A percentile compares a stretch with the other conserved stretches of the same genome.
Conservation (phyloP, 2,888 invertebrate genomes). For the Villa cingulata region DNA sequence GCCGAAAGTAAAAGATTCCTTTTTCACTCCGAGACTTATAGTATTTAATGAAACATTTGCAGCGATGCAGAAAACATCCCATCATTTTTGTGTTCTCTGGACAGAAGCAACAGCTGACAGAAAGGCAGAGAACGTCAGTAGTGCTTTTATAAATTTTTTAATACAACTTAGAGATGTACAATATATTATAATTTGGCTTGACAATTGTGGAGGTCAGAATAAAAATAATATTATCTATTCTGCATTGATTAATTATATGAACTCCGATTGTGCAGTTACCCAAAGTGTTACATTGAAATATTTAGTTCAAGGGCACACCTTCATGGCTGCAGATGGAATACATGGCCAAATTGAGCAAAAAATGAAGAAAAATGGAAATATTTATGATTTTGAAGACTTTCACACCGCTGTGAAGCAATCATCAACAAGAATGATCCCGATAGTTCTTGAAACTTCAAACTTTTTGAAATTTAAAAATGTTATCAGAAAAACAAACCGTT, state of each 20-base stretch:
- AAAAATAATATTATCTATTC: not conserved
- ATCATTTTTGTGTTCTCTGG: not conserved
- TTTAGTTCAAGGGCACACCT: not conserved
- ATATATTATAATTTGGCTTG: not conserved
- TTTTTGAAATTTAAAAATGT: too few relatives aligned
- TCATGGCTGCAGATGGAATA: conserved; percentile 1
- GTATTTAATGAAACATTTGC: too few relatives aligned
- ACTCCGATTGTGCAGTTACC: not conserved
- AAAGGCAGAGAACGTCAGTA: not conserved
- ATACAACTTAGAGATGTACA: not conserved
- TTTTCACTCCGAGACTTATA: too few relatives aligned
- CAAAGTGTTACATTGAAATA: not conserved
- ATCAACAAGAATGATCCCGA: too few relatives aligned
- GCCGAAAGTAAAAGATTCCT: not conserved
- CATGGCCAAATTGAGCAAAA: not conserved
- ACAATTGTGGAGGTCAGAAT: not conserved
- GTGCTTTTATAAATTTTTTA: not conserved
- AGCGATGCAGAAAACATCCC: not conserved
- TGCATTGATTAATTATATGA: not conserved
- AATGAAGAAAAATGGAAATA: not conserved
- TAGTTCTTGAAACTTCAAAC: too few relatives aligned
- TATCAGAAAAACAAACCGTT: too few relatives aligned
- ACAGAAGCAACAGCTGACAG: not conserved
- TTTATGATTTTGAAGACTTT: not conserved
- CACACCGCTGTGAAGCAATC: too few relatives aligned